phyloP scores from a whole-genome alignment of 1,140 invertebrate species.

The Trichogramma pretiosum region DNA sequence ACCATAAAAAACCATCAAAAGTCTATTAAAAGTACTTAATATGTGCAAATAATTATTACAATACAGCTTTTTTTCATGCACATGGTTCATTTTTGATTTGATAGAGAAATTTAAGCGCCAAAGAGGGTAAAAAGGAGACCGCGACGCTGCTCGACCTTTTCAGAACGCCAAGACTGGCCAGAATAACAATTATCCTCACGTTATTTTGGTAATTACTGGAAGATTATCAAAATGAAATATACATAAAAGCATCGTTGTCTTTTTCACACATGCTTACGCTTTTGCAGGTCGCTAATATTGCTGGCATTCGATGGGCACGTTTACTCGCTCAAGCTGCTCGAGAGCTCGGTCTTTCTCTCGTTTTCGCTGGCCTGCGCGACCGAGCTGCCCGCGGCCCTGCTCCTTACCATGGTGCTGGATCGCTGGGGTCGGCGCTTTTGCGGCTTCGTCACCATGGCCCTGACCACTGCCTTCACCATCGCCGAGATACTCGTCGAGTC shows the following conservation, averaged over 20 bases:
- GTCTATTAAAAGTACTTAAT: too few species aligned
- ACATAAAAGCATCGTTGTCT: background rate
- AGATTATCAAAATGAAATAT: too few species aligned
- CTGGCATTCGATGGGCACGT: constrained; percentile 60
- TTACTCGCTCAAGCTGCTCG: constrained; percentile 54
- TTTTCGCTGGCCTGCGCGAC: constrained; percentile 61
- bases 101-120: constrained; percentile 30
- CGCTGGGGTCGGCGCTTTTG: constrained; percentile 55
- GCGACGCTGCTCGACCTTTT: constrained; percentile 50
- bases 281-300: constrained; percentile 52
- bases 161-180: constrained; percentile 47
- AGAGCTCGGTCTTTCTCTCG: constrained; percentile 58
- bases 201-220: constrained; percentile 40
- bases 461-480: constrained; percentile 48
- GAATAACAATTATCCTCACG: constrained; percentile 49
- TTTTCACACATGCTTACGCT: constrained; percentile 12
- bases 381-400: constrained; percentile 60
- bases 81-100: constrained; percentile 14
- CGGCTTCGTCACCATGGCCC: constrained; percentile 47
- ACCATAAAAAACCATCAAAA: too few species aligned
- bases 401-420: constrained; percentile 57
- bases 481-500: constrained; percentile 34
- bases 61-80: background rate
- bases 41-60: too few species aligned
- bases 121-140: constrained; percentile 30